phyloP scores from a whole-genome alignment of 2,888 invertebrate genomes.

The Cataglyphis altisquamis region DNA sequence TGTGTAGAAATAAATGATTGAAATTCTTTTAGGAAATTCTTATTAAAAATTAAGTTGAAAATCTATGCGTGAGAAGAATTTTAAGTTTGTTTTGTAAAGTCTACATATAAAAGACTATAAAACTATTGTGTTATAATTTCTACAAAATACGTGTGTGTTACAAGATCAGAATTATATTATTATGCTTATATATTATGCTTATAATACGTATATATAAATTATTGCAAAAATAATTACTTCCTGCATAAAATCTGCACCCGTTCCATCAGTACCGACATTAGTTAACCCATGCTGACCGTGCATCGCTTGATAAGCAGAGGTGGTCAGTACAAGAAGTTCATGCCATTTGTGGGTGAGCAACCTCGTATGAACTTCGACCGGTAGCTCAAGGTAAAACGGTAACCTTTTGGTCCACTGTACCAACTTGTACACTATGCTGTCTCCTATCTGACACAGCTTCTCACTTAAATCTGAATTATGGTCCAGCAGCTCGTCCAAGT shows the following conservation, averaged over 20 bases:
- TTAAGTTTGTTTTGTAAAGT: not conserved
- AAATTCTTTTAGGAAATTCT: not conserved
- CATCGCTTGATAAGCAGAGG: slow-evolving; percentile 97
- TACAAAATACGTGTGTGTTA: too few species aligned
- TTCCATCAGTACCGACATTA: slow-evolving; percentile 85
- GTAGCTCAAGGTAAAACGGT: slow-evolving; percentile 98
- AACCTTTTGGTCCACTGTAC: slow-evolving; percentile 99
- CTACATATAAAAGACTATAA: not conserved
- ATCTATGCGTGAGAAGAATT: too few species aligned
- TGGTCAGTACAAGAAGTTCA: slow-evolving; percentile 96
- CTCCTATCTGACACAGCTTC: slow-evolving; percentile 97
- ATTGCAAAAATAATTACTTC: slow-evolving; percentile 89
- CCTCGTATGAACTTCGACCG: slow-evolving; percentile 98
- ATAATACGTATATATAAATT: not conserved
- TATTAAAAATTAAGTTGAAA: not conserved
- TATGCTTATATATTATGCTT: not conserved
- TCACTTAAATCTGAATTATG: slow-evolving; percentile 96
- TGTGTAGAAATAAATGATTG: not conserved
- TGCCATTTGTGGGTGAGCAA: slow-evolving; percentile 99
- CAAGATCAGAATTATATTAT: not conserved
- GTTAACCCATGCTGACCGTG: slow-evolving; percentile 89
- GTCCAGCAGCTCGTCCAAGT: slow-evolving; percentile 95
- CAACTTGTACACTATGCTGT: slow-evolving; percentile 99
- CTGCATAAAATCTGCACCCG: slow-evolving; percentile 94
- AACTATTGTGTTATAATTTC: not conserved